phyloP scores from a whole-genome alignment of 2,113 vertebrate genomes.

The Platichthys stellatus region DNA sequence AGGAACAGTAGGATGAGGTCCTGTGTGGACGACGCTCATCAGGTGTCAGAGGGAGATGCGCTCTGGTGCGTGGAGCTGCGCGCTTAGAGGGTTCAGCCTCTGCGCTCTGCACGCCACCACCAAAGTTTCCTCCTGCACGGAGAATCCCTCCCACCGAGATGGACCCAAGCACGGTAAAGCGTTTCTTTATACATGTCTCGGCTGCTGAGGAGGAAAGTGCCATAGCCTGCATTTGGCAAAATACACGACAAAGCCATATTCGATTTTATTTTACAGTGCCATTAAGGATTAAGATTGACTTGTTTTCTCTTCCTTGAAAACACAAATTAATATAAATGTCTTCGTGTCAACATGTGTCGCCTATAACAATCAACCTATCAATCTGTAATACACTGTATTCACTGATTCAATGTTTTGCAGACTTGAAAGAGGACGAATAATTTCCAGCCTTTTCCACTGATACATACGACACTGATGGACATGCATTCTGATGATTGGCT shows the following conservation, averaged over 20 bases:
- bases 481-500: neutral
- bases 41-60: slow-evolving; percentile 63
- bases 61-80: slow-evolving; percentile 39
- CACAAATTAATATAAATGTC: no score
- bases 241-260: neutral
- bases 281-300: neutral
- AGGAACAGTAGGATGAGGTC: neutral
- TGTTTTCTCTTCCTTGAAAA: no score
- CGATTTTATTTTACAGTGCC: neutral
- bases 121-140: slow-evolving; percentile 52
- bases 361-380: no score
- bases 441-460: neutral
- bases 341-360: no score
- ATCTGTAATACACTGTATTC: no score
- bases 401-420: no score
- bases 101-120: slow-evolving; percentile 40
- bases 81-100: slow-evolving; percentile 51
- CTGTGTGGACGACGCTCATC: slow-evolving; percentile 58
- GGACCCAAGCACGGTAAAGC: slow-evolving; percentile 19
- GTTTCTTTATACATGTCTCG: neutral
- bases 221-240: neutral
- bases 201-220: neutral
- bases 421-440: neutral
- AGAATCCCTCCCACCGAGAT: slow-evolving; percentile 78
- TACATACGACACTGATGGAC: neutral